Conservation (phyloP, 2,113 vertebrate genomes). For the Dendropsophus ebraccatus region DNA sequence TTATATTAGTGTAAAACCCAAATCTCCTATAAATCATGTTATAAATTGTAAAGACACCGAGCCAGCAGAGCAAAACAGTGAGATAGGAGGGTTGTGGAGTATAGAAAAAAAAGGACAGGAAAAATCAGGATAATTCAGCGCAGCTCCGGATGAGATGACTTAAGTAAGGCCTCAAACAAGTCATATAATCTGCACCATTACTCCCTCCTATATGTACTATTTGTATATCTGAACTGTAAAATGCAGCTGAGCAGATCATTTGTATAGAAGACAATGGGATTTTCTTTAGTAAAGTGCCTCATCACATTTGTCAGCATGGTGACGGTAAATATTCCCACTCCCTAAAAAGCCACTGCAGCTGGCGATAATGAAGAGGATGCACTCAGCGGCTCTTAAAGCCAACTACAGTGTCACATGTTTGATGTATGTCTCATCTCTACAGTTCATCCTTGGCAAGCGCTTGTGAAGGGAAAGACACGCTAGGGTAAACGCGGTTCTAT, state of each 20-base stretch:
- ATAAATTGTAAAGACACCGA: too few relatives aligned
- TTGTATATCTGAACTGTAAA: too few relatives aligned
- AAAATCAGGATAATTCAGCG: background rate
- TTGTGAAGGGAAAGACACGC: constrained; percentile 61
- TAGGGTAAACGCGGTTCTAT: constrained; percentile 51
- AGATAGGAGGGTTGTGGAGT: too few relatives aligned
- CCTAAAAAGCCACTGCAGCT: background rate
- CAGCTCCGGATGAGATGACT: background rate
- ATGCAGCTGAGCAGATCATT: too few relatives aligned
- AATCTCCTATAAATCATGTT: too few relatives aligned
- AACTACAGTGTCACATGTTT: background rate
- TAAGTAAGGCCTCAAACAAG: background rate
- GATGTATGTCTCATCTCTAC: background rate
- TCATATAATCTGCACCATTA: too few relatives aligned
- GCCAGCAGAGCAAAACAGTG: too few relatives aligned
- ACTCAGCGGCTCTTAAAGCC: background rate
- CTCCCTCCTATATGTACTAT: too few relatives aligned
- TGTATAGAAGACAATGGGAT: too few relatives aligned
- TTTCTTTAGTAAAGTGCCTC: background rate
- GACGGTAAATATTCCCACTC: background rate
- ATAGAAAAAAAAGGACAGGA: too few relatives aligned
- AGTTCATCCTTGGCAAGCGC: constrained; percentile 59
- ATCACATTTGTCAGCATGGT: background rate
- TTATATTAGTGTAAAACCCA: too few relatives aligned
- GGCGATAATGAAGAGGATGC: background rate